Evolutionary conservation across 2,113 vertebrate species (phyloP).

Genomic region (Rhinoptilus africanus): DNA sequence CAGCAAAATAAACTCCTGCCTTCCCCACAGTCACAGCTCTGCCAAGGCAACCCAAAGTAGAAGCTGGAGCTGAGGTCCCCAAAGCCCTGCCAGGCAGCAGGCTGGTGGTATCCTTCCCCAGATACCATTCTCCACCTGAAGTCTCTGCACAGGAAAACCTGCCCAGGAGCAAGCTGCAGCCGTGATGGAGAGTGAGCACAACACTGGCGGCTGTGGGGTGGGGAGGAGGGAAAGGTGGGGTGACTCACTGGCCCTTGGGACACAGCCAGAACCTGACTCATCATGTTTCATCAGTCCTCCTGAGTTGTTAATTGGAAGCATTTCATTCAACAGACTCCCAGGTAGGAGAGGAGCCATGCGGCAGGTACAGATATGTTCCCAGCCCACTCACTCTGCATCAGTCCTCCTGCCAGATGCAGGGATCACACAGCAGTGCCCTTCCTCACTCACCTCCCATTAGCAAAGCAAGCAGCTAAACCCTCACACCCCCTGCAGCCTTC

Average conservation of each 20-base stretch:
- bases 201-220: rapidly evolving
- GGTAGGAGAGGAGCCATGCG: neutral
- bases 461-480: neutral
- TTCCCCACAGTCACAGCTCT: neutral
- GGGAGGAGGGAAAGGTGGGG: neutral
- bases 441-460: rapidly evolving
- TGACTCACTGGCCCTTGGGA: slow-evolving; percentile 29
- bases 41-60: neutral
- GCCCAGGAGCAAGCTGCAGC: neutral
- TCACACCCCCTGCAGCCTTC: neutral
- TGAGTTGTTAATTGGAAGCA: neutral
- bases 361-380: neutral
- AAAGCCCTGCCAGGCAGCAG: neutral
- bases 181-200: neutral
- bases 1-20: neutral
- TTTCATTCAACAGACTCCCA: neutral
- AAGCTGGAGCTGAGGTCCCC: neutral
- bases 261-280: slow-evolving; percentile 27
- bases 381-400: neutral
- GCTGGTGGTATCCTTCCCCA: neutral
- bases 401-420: neutral
- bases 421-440: neutral
- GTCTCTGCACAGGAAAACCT: neutral
- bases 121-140: neutral
- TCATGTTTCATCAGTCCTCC: neutral